Evolutionary conservation across 1,140 invertebrate species (phyloP), one percentile per base, ranked within the genome.

Genomic region (Nebria ingens): DNA sequence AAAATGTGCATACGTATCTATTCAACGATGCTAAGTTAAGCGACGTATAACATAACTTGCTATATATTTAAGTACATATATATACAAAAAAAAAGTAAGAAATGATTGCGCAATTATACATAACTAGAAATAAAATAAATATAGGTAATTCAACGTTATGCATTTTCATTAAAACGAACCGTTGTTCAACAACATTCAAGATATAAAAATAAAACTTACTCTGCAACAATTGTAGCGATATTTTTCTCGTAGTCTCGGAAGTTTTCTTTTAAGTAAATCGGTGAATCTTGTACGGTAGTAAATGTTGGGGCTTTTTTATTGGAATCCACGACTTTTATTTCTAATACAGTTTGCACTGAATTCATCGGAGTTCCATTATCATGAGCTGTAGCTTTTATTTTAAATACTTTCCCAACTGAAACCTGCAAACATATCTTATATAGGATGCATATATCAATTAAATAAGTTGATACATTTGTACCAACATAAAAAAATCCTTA

Each of bases 221-320:
- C 66, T 1, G 87, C 89, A 57, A 74, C 76, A 1, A 92, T 65
- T 2, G 76, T 83, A 2, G 81, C 81, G 56, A 93, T 82, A 11
- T 79, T 78, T 19, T 71, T 71, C 15, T 79, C 77, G 62, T 81
- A 89, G 68, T 89, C 78, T 12, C 71, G 79, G 51, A 82, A 81
- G 70, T 86, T 84, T 73, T 93, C 90, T 56, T 76, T 76, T 21
- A 93, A 71, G 57, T 71, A 72, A 56, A 91, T 85, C 53, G 79
- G 77, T 2, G 75, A 70, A 49, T 71, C 61, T 12, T 78, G 77
- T 54, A 77, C 71, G 56, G 78, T 72, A 49, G 79, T 75, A 62
- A 89, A 89, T 34, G 73, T 77, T 49, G 92, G 92, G 38, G 89
- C 83, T 70, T 92, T 91, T 69, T 91, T 92, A 65, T 89, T 83